Conservation (phyloP, 2,113 vertebrate genomes). For the Macroglossus sobrinus region DNA sequence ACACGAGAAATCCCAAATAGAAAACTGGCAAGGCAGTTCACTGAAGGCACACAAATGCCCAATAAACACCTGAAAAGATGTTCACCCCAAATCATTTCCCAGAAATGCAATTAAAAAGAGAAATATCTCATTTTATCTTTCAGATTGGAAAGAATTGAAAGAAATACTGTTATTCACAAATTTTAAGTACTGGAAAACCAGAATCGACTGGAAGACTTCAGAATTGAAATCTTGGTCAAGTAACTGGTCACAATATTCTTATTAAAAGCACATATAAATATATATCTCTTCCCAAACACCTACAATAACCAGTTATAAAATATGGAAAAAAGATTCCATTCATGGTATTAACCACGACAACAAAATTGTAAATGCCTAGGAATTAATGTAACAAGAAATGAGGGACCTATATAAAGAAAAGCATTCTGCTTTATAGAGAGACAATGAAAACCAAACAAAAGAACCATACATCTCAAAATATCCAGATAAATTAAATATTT, state of each 20-base stretch:
- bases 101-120: background rate
- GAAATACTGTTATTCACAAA: background rate
- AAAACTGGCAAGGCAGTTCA: background rate
- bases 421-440: background rate
- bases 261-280: background rate
- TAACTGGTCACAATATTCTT: background rate
- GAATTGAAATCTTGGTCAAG: background rate
- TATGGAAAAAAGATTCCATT: background rate
- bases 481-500: background rate
- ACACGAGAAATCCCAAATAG: background rate
- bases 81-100: background rate
- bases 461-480: background rate
- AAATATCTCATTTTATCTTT: background rate
- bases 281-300: background rate
- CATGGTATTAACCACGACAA: background rate
- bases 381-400: background rate
- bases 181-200: slow-evolving; percentile 5
- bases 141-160: background rate
- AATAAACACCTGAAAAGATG: background rate
- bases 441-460: background rate
- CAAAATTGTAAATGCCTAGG: background rate
- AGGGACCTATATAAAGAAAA: background rate
- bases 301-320: background rate
- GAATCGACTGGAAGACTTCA: background rate
- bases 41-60: background rate